These are phyloP conservation scores for Hucho hucho DNA, from an alignment of 2,113 vertebrate species.

Conservation along the genomic window DNA sequence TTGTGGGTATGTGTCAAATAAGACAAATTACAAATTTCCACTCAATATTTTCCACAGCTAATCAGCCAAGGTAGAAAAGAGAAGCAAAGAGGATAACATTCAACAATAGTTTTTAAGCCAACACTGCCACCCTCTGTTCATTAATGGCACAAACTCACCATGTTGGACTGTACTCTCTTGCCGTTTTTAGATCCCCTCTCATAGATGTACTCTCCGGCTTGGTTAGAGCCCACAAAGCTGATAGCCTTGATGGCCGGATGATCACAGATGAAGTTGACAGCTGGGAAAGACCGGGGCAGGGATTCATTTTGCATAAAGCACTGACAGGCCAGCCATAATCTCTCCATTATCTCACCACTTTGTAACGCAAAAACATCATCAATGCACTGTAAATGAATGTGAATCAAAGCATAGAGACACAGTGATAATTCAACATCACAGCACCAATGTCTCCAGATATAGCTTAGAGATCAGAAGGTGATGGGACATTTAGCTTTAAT, in stretches of 20 bases:
- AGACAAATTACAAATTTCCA: neutral
- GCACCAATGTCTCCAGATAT: neutral
- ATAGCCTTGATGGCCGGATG: constrained; percentile 93
- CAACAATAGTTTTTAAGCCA: constrained; percentile 24
- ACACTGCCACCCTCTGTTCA: constrained; percentile 67
- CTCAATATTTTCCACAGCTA: constrained; percentile 21
- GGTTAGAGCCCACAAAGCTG: constrained; percentile 98
- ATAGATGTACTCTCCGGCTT: constrained; percentile 96
- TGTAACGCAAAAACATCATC: neutral
- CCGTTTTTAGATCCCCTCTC: constrained; percentile 91
- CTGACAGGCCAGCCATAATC: neutral
- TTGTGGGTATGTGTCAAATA: neutral
- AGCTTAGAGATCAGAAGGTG: neutral
- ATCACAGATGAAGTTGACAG: constrained; percentile 96
- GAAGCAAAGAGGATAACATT: neutral
- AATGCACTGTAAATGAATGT: neutral
- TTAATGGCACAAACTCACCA: constrained; percentile 75
- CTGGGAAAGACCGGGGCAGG: constrained; percentile 66
- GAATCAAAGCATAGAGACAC: neutral
- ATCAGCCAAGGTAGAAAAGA: neutral
- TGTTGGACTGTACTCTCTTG: constrained; percentile 96
- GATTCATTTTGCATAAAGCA: neutral
- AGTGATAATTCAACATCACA: neutral
- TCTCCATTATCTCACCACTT: neutral
- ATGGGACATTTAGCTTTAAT: neutral